Evolutionary conservation across 2,113 vertebrate genomes (phyloP), one percentile per base, ranked within the genome.

Genomic region (Phoxinus phoxinus): DNA sequence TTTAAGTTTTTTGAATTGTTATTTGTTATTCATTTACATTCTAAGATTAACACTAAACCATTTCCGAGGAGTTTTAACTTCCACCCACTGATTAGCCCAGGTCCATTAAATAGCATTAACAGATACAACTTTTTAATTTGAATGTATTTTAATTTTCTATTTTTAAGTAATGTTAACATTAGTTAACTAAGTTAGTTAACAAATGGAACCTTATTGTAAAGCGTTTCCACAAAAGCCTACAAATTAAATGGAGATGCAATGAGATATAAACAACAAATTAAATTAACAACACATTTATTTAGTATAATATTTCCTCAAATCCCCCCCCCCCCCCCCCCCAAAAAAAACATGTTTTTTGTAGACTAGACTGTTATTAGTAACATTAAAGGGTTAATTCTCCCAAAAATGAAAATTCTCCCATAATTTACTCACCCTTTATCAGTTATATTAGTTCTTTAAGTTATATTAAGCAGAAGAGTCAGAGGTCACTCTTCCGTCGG

Each of bases 11-110:
- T 73, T 73, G 11, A 73, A 46, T 73, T 25, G 71, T 46, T 3
- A 74, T 46, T 74, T 48, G 41, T 74, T 25, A 46, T 46, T 27
- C 41, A 74, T 74, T 74, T 48, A 74, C 12, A 8, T 13, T 73
- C n/a, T 17, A 46, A 27, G n/a, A 46, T 48, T 25, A 74, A 48
- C 72, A 74, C 41, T 74, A 27, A 74, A 25, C 72, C 72, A 48
- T 73, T 73, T 27, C 41, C 12, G 6, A 46, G 71, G 71, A 73
- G 37, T 46, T 73, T 73, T 46, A 46, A 73, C 71, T 73, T 73
- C 71, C 71, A 73, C n/a, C 12, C 12, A 27, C 72, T 74, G 41
- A 74, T 48, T 69, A 23, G 30, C 32, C 35, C 15, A 69, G 19
- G 67, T 35, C 7, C 19, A 56, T 19, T 32, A 35, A 67, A 63